Base-by-base conservation (phyloP, 2,113 vertebrate species). In the Osmerus eperlanus region DNA sequence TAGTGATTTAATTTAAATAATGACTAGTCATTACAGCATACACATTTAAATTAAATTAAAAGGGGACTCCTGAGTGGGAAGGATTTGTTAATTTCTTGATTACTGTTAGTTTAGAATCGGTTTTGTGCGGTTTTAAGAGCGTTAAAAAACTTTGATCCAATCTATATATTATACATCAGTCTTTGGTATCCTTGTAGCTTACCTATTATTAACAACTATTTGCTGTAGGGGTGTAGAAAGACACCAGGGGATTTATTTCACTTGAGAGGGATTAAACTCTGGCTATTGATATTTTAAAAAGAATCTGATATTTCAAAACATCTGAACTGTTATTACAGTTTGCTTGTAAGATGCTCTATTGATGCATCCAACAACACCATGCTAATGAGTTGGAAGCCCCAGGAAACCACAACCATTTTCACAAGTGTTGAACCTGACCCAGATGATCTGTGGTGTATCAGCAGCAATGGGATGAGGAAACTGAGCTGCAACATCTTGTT, bases 261-360 rank as follows among this genome's bases (percentile, higher is more conserved):
- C 79, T 84, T 16, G 52, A 73, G 73, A 76, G 78, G 85, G 89
- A 91, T 90, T 88, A 87, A 78, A 74, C 63, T 65, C 74, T 73
- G 70, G 83, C 83, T 80, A 78, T 79, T 78, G 80, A 84, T 84
- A 85, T 89, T 88, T 86, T 82, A 86, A 32, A 84, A 87, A 88
- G 88, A 90, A 89, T 84, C 85, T 77, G 76, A 84, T 65, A 76
- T 81, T 70, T 72, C 79, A 67, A 75, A 58, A 68, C 80, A 71
- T 68, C 78, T 76, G 47, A 80, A 75, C 32, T 5, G 32, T 85
- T 82, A 82, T 86, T 84, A 68, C 76, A 77, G 75, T 75, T 78
- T 68, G 67, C 72, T 80, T 78, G 74, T n/a, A 32, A 82, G 78
- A 78, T 80, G 74, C 59, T 60, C 67, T 76, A 73, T 74, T 53